A percentile compares a stretch with the other conserved stretches of the same genome.
Conservation (phyloP, 1,140 invertebrate genomes). For the Drosophila takahashii region DNA sequence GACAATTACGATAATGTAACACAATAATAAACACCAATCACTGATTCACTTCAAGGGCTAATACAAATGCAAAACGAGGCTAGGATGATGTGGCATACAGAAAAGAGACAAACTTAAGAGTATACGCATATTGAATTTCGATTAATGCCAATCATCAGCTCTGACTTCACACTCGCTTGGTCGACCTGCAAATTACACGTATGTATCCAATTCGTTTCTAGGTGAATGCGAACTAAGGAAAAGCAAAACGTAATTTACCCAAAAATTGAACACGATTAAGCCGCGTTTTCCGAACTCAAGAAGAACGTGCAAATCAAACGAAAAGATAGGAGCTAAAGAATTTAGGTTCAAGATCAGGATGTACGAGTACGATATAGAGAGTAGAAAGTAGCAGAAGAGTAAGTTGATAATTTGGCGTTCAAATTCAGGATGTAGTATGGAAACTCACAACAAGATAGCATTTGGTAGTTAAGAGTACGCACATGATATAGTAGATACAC, state of each 20-base stretch:
- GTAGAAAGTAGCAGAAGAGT: slow-evolving; percentile 72
- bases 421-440: slow-evolving; percentile 68
- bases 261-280: slow-evolving; percentile 25
- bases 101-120: slow-evolving; percentile 54
- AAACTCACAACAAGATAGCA: slow-evolving; percentile 79
- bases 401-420: slow-evolving; percentile 75
- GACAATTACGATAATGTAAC: slow-evolving; percentile 80
- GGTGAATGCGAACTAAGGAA: slow-evolving; percentile 12
- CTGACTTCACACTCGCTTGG: slow-evolving; percentile 30
- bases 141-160: slow-evolving; percentile 55
- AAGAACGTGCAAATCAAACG: slow-evolving; percentile 52
- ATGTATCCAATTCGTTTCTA: slow-evolving; percentile 41
- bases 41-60: slow-evolving; percentile 79
- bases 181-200: slow-evolving; percentile 41
- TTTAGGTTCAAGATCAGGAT: slow-evolving; percentile 51
- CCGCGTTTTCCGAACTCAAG: slow-evolving; percentile 36
- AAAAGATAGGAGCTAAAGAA: slow-evolving; percentile 48
- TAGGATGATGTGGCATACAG: slow-evolving; percentile 71
- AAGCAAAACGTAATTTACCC: slow-evolving; percentile 10
- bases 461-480: slow-evolving; percentile 70
- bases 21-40: slow-evolving; percentile 83
- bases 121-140: slow-evolving; percentile 35
- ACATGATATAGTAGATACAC: slow-evolving; percentile 73
- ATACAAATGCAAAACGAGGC: slow-evolving; percentile 73
- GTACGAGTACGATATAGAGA: slow-evolving; percentile 63